phyloP scores from a whole-genome alignment of 2,113 vertebrate genomes.

The Ceratotherium simum region DNA sequence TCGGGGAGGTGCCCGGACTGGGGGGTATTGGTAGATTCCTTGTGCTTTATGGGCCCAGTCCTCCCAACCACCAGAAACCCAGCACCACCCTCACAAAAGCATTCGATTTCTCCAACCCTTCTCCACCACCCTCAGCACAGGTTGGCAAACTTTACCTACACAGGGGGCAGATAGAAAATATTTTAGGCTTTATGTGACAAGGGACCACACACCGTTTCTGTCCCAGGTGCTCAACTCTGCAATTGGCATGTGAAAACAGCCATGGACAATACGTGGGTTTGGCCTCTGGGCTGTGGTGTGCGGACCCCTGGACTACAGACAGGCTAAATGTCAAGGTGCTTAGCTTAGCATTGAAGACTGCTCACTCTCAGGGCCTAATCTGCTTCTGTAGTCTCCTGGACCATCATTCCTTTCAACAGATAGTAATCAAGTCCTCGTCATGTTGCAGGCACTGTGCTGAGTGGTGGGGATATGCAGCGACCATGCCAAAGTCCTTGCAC shows the following conservation, averaged over 20 bases:
- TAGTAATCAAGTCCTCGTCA: not conserved
- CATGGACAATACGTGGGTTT: not conserved
- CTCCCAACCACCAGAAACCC: not conserved
- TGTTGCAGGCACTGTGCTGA: not conserved
- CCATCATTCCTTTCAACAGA: not conserved
- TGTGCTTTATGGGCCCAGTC: rapidly evolving
- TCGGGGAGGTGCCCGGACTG: rapidly evolving
- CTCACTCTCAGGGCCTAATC: too few relatives aligned
- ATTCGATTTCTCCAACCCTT: not conserved
- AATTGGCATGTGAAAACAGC: not conserved
- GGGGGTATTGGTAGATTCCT: not conserved
- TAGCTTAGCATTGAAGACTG: not conserved
- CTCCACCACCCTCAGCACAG: not conserved
- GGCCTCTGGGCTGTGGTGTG: not conserved
- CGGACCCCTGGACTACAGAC: too few relatives aligned
- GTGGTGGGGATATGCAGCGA: not conserved
- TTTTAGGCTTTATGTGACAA: not conserved
- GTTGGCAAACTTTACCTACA: not conserved
- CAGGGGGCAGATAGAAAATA: not conserved
- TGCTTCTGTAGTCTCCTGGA: not conserved
- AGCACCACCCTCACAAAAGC: not conserved
- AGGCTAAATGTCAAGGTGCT: not conserved
- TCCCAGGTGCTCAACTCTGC: not conserved
- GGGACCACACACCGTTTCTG: not conserved
- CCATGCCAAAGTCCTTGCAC: not conserved